These are phyloP conservation scores for Halocynthia aurantium DNA, from an alignment of 23 tunicate species.

Conservation along the genomic window DNA sequence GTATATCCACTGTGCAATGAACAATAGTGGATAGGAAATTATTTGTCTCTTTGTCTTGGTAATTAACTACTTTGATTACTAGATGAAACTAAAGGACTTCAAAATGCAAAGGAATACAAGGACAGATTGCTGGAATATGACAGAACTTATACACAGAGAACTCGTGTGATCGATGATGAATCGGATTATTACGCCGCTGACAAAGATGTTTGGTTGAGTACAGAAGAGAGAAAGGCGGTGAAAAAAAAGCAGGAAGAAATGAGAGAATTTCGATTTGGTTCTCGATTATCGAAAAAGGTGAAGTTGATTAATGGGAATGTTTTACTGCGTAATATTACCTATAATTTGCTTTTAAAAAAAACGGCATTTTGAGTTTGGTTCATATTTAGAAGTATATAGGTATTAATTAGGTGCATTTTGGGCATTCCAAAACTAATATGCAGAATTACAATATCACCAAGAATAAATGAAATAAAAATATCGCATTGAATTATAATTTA, in stretches of 20 bases:
- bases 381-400: too few relatives aligned
- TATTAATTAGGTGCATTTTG: too few relatives aligned
- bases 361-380: too few relatives aligned
- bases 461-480: too few relatives aligned
- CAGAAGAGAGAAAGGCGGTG: conserved; percentile 47
- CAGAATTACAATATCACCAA: too few relatives aligned
- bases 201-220: conserved; percentile 68
- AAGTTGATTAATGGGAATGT: background rate
- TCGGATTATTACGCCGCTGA: conserved; percentile 87
- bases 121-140: conserved; percentile 84
- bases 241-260: conserved; percentile 73
- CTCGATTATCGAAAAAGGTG: conserved; percentile 76
- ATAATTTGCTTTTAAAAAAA: too few relatives aligned
- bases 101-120: conserved; percentile 73
- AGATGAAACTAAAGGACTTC: conserved; percentile 32
- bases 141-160: conserved; percentile 54
- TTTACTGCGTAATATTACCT: background rate
- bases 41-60: too few relatives aligned
- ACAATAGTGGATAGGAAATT: too few relatives aligned
- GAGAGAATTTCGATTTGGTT: conserved; percentile 76
- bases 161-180: conserved; percentile 90
- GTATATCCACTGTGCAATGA: too few relatives aligned
- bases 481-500: too few relatives aligned
- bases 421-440: too few relatives aligned
- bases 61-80: too few relatives aligned